Evolutionary conservation across 2,797 vertebrate species (phyloP), one percentile per base, ranked within the genome.

Genomic region (Chiroxiphia lanceolata): DNA sequence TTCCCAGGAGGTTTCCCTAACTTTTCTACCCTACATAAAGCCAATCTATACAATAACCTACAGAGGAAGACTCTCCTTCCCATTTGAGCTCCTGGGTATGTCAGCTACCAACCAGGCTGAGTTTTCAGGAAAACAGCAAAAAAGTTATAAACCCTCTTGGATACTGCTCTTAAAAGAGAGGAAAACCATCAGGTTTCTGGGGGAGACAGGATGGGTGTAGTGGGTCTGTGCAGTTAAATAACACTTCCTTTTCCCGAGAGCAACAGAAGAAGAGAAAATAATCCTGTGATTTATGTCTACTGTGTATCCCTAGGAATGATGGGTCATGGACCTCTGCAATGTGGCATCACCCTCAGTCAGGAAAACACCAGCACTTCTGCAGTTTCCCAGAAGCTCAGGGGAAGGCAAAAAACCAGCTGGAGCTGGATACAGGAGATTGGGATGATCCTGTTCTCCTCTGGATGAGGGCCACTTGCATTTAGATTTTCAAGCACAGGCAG

Each of bases 281-380:
- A 5, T 18, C 16, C 26, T 18, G 4, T 57, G 44, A 59, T 1
- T 71, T 6, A 3, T 4, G 2, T 12, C 47, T 50, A 6, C 7
- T 21, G 10, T 14, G 4, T 8, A 13, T 60, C 18, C 21, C 14
- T 13, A 38, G 29, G 50, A 68, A 78, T 12, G 14, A 47, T 3
- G 38, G 45, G n/a, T 34, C 15, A 15, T 16, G 56, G 53, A 61
- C 18, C 7, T 53, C 53, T 48, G 29, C 11, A 27, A 27, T 2
- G 18, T 27, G 45, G 18, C 65, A 54, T 23, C 36, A 22, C n/a
- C 11, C 11, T 69, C 3, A 5, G 16, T 11, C 42, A 33, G 40
- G 76, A 70, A 63, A 88, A 69, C 22, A 42, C 10, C 64, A 67
- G 8, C 26, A 19, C 16, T 48, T 82, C 7, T 26, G 25, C 4